Base-by-base conservation (phyloP, 2,888 invertebrate species). In the Caenorhabditis zanzibari region DNA sequence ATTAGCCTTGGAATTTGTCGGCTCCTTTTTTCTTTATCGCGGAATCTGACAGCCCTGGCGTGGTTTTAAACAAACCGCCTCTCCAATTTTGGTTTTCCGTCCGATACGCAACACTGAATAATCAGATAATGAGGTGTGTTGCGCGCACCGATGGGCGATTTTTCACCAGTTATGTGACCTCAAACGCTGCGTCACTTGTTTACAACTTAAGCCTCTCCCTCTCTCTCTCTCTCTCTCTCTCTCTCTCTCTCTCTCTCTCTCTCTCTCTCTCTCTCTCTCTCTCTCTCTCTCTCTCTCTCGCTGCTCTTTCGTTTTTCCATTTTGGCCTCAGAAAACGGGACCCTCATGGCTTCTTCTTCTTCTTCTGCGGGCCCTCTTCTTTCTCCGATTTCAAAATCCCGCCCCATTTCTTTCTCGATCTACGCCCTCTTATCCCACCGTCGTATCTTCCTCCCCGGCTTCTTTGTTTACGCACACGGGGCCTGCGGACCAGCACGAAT, bases 391-490 rank as follows among this genome's bases (percentile, higher is more conserved):
- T 32, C n/a, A 22, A 56, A 16, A 6, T 47, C 32, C 56, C 75
- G 75, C 75, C 75, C 66, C n/a, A n/a, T 10, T 75, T 66, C 35
- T 19, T 61, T 59, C 49, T 58, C 74, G 49, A 56, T 56, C 64
- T 79, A 44, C 71, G 68, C 44, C 56, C 79, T 79, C 79, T 44
- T 71, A 47, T 54, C 69, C 52, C 44, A 22, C 16, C 71, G 26
- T 28, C 69, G 61, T 71, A 49, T 61, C 54, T 64, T 47, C 32
- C 16, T 14, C 69, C 7, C 54, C 66, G 56, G 14, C 38, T 28
- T 47, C 19, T 52, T 79, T 79, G 79, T 79, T 79, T 79, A 79
- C 79, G 79, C 79, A 63, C 68, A 19, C 75, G 52, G 63, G 63
- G 14, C 28, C 63, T 47, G 38, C 35, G 79, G 79, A 56, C 79